Conservation (phyloP, 2,797 vertebrate species). For the Sebastes paucispinis region DNA sequence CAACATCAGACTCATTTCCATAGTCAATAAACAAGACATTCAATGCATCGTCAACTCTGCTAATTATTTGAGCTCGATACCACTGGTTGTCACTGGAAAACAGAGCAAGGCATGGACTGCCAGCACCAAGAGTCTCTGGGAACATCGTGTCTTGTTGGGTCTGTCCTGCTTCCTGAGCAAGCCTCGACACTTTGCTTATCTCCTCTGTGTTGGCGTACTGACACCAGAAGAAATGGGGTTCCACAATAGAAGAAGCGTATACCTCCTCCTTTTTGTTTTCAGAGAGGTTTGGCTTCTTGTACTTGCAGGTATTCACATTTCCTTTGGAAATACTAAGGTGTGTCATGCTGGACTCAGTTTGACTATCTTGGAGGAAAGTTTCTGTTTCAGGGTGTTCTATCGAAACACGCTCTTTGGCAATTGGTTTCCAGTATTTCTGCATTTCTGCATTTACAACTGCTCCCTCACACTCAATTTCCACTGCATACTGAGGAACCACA, state of each 20-base stretch:
- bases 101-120: conserved; percentile 83
- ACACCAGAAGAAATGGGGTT: conserved; percentile 91
- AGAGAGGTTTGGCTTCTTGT: conserved; percentile 52
- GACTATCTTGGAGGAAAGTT: neutral
- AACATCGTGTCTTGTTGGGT: conserved; percentile 11
- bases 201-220: conserved; percentile 62
- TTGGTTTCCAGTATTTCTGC: conserved; percentile 73
- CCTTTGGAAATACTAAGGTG: neutral
- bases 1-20: conserved; percentile 82
- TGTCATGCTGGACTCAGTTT: neutral
- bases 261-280: conserved; percentile 67
- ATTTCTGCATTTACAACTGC: conserved; percentile 82
- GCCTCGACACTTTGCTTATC: conserved; percentile 43
- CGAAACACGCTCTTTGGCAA: neutral
- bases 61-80: conserved; percentile 85
- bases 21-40: conserved; percentile 87
- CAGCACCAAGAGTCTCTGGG: conserved; percentile 57
- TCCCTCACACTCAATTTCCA: conserved; percentile 80
- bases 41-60: conserved; percentile 28
- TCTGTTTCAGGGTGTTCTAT: neutral
- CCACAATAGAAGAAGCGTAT: conserved; percentile 79
- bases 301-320: conserved; percentile 6
- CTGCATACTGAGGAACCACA: conserved; percentile 76
- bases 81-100: conserved; percentile 82
- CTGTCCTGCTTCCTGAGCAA: conserved; percentile 78